Evolutionary conservation across 2,888 invertebrate species (phyloP).

Genomic region (Catocala nupta): DNA sequence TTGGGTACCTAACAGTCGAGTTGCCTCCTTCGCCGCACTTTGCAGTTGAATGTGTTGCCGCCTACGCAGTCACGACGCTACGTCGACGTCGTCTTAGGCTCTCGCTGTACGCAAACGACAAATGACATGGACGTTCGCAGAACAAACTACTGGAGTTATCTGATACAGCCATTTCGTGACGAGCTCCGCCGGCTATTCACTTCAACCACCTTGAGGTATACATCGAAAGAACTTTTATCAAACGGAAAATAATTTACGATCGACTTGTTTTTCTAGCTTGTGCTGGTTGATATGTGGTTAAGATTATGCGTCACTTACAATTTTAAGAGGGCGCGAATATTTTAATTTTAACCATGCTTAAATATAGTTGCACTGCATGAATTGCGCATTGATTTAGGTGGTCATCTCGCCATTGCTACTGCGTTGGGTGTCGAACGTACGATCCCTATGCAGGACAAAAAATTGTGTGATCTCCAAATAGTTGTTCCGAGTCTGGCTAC

Average conservation of each 20-base stretch:
- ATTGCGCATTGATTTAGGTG: no score
- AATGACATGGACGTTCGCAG: constrained; percentile 75
- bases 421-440: no score
- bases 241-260: constrained; percentile 18
- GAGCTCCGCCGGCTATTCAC: constrained; percentile 66
- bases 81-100: constrained; percentile 39
- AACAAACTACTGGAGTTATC: constrained; percentile 85
- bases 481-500: no score
- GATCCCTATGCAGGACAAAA: no score
- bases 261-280: constrained; percentile 8
- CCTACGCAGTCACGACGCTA: constrained; percentile 79
- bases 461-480: no score
- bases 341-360: no score
- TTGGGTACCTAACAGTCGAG: constrained; percentile 8
- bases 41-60: constrained; percentile 57
- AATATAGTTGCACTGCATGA: no score
- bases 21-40: constrained; percentile 45
- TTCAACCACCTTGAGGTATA: constrained; percentile 48
- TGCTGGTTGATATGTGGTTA: not conserved
- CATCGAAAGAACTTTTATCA: constrained; percentile 26
- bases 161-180: constrained; percentile 83
- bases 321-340: no score
- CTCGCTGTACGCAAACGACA: constrained; percentile 72
- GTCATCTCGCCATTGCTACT: no score
- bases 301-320: not conserved